phyloP scores from a whole-genome alignment of 2,113 vertebrate species.

The Microtus montanus region DNA sequence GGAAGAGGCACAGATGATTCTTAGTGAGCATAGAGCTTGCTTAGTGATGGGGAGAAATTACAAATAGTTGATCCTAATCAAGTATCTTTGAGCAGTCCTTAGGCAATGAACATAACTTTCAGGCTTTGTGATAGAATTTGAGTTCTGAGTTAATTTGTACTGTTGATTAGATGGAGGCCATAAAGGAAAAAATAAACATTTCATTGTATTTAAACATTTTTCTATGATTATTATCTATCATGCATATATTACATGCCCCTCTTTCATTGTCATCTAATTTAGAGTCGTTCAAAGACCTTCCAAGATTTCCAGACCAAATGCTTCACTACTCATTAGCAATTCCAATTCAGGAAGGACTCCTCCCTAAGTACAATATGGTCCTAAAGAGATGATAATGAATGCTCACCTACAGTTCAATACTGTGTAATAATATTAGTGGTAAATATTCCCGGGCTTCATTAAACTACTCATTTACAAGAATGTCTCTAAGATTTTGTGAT shows the following conservation, averaged over 20 bases:
- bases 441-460: not conserved
- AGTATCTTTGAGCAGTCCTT: not conserved
- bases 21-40: not conserved
- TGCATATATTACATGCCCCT: not conserved
- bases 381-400: not conserved
- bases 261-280: not conserved
- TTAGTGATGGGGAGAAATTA: not conserved
- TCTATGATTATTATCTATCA: not conserved
- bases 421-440: not conserved
- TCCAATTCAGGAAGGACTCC: not conserved
- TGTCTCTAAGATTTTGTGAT: not conserved
- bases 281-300: not conserved
- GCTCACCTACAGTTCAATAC: not conserved
- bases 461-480: not conserved
- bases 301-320: not conserved
- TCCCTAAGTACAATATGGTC: not conserved
- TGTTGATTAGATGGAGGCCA: not conserved
- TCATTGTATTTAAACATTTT: not conserved
- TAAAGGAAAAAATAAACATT: not conserved
- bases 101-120: not conserved
- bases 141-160: not conserved
- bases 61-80: conserved; percentile 2
- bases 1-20: not conserved
- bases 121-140: not conserved
- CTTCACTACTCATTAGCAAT: not conserved